phyloP scores from a whole-genome alignment of 2,888 invertebrate genomes.

The Pemphredon lugubris region DNA sequence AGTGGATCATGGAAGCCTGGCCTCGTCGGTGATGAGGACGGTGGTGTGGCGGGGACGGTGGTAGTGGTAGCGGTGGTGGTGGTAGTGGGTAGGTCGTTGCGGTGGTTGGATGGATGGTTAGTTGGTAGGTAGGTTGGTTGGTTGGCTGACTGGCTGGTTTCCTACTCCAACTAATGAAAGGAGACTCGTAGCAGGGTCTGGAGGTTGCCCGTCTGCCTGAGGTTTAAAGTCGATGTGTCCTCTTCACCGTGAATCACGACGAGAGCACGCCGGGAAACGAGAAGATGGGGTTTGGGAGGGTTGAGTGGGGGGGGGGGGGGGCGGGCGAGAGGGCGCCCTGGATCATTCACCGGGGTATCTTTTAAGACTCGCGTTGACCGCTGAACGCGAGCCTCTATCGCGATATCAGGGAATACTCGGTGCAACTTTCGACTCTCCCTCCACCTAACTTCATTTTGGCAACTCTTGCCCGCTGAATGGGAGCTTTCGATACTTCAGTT shows the following conservation, averaged over 20 bases:
- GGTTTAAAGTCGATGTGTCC: conserved; percentile 78
- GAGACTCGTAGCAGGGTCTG: conserved; percentile 76
- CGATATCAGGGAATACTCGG: neutral
- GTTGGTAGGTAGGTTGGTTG: conserved; percentile 72
- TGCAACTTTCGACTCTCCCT: conserved; percentile 8
- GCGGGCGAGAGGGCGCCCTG: conserved; percentile 10
- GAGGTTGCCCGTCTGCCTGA: conserved; percentile 72
- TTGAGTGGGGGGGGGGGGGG: no score
- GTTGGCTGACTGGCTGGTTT: conserved; percentile 72
- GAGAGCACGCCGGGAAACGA: conserved; percentile 35
- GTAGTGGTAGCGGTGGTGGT: conserved; percentile 62
- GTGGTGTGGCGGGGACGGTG: conserved; percentile 51
- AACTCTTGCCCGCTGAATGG: neutral
- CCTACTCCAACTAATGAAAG: conserved; percentile 81
- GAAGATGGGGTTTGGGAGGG: neutral
- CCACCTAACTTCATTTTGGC: neutral
- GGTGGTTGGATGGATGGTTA: conserved; percentile 73
- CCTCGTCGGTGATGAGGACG: conserved; percentile 60
- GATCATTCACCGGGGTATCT: conserved; percentile 55
- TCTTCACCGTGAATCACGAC: conserved; percentile 70
- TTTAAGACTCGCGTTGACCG: conserved; percentile 51
- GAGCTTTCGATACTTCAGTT: neutral
- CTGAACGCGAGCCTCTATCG: conserved; percentile 17
- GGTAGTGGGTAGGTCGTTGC: conserved; percentile 65
- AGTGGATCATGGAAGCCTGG: conserved; percentile 73